Base-by-base conservation (phyloP, 2,113 vertebrate species). In the Nematolebias whitei region DNA sequence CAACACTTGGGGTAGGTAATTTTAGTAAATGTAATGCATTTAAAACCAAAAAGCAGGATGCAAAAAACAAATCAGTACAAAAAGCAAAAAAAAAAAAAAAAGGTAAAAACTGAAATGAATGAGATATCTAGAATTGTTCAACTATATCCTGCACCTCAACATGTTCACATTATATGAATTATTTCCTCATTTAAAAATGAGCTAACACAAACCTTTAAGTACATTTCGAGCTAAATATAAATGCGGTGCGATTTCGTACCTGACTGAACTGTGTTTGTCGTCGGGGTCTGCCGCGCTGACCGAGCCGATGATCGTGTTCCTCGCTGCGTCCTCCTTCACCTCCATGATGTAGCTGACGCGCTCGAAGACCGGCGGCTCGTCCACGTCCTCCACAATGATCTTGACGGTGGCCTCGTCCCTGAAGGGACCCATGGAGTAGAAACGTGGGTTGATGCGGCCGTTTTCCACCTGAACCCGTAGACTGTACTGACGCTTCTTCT, bases 401-500 rank as follows among this genome's bases (percentile, higher is more conserved):
- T 94, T 95, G 50, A 99, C 72, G 0, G 90, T 92, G 51, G 96
- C 94, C 11, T 93, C 92, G 52, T 98, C 96, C 73, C 94, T 93
- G 90, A 97, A 98, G 2, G 96, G 94, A 0, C 95, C 96, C 80
- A 92, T 61, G 64, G 93, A 92, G 70, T 94, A 91, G 90, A 96
- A 98, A 50, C 92, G 94, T 0, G 95, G 90, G 70, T 95, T 94
- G 39, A 95, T 76, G 0, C 95, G 92, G 52, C 87, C 90, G 69
- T 99, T 99, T 68, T 94, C 91, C 79, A 97, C 96, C 90, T 99
- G 96, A 2, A 99, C 89, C 23, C 94, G 94, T 52, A 99, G 91
- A 19, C 84, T 94, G 76, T 96, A 98, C 22, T 92, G 84, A 24
- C 86, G 94, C 90, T 95, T 97, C 79, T 74, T 95, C 91, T 99